Conservation (phyloP, 2,888 invertebrate genomes). For the Drosophila longiperda region DNA sequence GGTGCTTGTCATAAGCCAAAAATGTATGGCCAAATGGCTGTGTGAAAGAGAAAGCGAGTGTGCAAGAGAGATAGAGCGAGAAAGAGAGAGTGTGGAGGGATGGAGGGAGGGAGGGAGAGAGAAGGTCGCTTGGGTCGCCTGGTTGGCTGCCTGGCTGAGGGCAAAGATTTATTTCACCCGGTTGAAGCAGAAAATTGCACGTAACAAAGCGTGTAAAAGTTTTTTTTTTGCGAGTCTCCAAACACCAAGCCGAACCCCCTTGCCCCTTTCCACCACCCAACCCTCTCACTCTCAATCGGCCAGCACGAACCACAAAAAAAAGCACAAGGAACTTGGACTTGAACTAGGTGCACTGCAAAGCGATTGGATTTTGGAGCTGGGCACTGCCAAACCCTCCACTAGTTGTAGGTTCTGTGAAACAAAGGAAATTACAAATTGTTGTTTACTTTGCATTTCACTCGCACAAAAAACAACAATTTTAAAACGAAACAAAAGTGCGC, state of each 20-base stretch:
- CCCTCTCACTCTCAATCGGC: background rate
- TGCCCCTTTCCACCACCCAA: conserved; percentile 13
- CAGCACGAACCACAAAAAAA: conserved; percentile 5
- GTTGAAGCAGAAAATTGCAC: conserved; percentile 78
- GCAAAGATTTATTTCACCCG: conserved; percentile 74
- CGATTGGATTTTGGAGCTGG: background rate
- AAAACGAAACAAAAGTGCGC: conserved; percentile 35
- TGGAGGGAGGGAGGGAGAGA: background rate
- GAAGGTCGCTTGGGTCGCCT: conserved; percentile 21
- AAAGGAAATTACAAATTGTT: conserved; percentile 79
- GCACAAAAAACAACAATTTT: conserved; percentile 33
- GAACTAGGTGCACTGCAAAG: conserved; percentile 1
- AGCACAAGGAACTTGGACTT: conserved; percentile 33
- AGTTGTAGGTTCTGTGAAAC: conserved; percentile 31
- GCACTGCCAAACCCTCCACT: background rate
- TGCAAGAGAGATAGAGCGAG: background rate
- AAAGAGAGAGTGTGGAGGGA: background rate
- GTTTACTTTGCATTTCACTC: conserved; percentile 76
- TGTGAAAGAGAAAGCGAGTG: background rate
- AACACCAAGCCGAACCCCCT: background rate
- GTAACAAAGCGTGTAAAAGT: conserved; percentile 76
- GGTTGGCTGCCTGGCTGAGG: conserved; percentile 31
- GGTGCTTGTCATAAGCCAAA: conserved; percentile 50
- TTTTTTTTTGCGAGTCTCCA: conserved; percentile 45
- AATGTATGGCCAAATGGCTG: conserved; percentile 53